Base-by-base conservation (phyloP, 2,113 vertebrate species). In the Forbesichthys agassizii region DNA sequence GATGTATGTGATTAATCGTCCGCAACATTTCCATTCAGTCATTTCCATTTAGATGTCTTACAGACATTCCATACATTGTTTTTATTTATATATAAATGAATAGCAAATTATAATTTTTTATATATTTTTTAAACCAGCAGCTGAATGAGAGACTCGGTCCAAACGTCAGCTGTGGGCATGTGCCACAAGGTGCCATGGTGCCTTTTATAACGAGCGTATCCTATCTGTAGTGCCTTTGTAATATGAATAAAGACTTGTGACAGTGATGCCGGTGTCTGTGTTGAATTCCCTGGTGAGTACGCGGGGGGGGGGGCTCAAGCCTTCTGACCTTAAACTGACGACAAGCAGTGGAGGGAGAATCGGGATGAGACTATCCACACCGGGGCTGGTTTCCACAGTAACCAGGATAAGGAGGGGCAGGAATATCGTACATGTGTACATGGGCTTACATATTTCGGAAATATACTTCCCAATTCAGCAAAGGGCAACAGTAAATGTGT, bases 211-310 rank as follows among this genome's bases (percentile, higher is more conserved):
- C 11, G 75, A 84, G 77, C 85, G 77, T 84, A 79, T 70, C 33
- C 36, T 42, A 42, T 71, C 53, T 80, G 60, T 51, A 69, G 1
- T 59, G 13, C 72, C 27, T 80, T 71, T 76, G 52, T 75, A 9
- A 71, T 67, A 47, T 55, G 69, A 89, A 85, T 84, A 89, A 88
- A 89, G 66, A 78, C 70, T 67, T 79, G 16, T 78, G 74, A 82
- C 75, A 77, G 64, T 74, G 16, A 60, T 76, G 56, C 9, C 16
- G 2, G 20, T 33, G 61, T 69, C 60, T 33, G 56, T 69, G 73
- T 58, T 72, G 64, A 81, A 87, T 88, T 88, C 80, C 78, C 85
- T 42, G 4, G 36, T 8, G 36, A 42, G 36, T 5, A 42, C 5
- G 36, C 36, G 36, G 36, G 36, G 36, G 36, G 36, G 36, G 36